These are phyloP conservation scores for Echinometra lucunter DNA, from an alignment of 53 echinoderm and acorn worm species.

Conservation along the genomic window DNA sequence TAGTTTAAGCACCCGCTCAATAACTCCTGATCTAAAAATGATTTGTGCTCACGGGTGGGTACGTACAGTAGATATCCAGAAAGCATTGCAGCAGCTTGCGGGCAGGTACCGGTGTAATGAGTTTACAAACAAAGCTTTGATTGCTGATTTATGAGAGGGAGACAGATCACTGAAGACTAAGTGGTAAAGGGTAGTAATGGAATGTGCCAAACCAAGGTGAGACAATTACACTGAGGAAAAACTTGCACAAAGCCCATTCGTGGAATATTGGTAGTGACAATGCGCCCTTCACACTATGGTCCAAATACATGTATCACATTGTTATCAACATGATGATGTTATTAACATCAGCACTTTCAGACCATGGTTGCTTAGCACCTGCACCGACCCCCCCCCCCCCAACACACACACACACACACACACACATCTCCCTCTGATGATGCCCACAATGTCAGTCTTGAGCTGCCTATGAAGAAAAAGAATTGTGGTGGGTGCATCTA, in stretches of 20 bases:
- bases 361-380: too few relatives aligned
- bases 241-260: too few relatives aligned
- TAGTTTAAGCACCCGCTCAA: not conserved
- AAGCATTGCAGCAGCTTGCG: not conserved
- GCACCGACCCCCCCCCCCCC: too few relatives aligned
- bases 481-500: not conserved
- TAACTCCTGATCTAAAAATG: not conserved
- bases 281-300: too few relatives aligned
- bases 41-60: not conserved
- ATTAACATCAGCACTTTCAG: too few relatives aligned
- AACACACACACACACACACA: too few relatives aligned
- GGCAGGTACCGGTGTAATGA: not conserved
- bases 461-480: not conserved
- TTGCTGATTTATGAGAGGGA: constrained; percentile 34
- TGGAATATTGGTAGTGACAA: too few relatives aligned
- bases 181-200: not conserved
- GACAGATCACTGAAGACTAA: constrained; percentile 1
- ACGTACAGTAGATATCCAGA: not conserved
- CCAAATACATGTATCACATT: too few relatives aligned
- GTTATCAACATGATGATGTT: too few relatives aligned
- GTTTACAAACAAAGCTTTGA: constrained; percentile 27
- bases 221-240: not conserved
- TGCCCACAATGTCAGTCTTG: too few relatives aligned
- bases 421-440: too few relatives aligned
- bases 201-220: not conserved